Evolutionary conservation across 2,888 invertebrate species (phyloP).

Genomic region (Glaucopsyche alexis): DNA sequence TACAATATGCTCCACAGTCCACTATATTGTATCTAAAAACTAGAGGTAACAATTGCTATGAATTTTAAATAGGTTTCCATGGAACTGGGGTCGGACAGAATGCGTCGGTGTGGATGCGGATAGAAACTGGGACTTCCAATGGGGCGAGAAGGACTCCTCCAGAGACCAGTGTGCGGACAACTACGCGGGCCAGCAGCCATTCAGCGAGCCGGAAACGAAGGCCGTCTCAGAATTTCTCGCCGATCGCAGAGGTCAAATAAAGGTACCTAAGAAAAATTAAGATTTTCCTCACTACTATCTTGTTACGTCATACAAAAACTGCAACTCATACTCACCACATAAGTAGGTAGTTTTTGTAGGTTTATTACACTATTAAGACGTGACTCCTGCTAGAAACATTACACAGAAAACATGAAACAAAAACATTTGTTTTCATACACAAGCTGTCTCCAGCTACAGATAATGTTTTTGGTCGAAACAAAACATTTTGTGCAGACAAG

Average conservation of each 20-base stretch:
- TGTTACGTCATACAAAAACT: too few species aligned
- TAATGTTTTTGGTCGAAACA: too few species aligned
- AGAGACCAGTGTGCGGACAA: conserved; percentile 86
- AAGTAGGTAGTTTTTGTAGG: too few species aligned
- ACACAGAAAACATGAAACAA: too few species aligned
- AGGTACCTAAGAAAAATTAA: conserved; percentile 60
- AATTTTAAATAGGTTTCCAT: conserved; percentile 63
- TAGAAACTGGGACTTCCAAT: conserved; percentile 88
- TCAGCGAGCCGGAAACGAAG: conserved; percentile 88
- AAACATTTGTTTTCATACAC: too few species aligned
- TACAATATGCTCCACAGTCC: too few species aligned
- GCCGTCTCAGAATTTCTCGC: conserved; percentile 82
- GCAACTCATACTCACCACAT: too few species aligned
- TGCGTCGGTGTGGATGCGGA: conserved; percentile 89
- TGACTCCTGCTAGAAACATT: too few species aligned
- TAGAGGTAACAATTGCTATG: background rate
- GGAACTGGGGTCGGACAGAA: conserved; percentile 80
- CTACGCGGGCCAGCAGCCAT: conserved; percentile 85
- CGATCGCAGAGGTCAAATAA: conserved; percentile 80
- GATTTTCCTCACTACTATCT: background rate
- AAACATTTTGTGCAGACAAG: too few species aligned
- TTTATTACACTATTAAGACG: too few species aligned
- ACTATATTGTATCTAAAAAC: too few species aligned
- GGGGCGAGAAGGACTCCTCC: conserved; percentile 85
- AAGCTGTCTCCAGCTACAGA: too few species aligned